Base-by-base conservation (phyloP, 2,888 invertebrate species). In the Dicranocentrus wangi region DNA sequence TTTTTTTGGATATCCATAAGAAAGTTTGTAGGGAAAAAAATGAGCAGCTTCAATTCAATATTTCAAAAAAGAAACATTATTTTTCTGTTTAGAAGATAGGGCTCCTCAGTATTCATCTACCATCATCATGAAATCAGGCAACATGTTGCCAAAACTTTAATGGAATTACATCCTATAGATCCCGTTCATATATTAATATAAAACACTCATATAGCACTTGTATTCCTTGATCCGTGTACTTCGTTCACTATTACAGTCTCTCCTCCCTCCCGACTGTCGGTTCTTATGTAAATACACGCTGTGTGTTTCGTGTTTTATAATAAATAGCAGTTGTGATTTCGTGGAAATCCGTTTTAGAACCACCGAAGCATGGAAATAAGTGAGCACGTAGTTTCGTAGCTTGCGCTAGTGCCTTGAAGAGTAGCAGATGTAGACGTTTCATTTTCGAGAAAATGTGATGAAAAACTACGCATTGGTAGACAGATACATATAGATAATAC, bases 121-220 rank as follows among this genome's bases (percentile, higher is more conserved):
- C 68, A 68, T 42, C 13, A 42, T 32, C 17, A n/a, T 61, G 47
- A 28, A 42, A 47, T 21, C 39, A 58, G 70, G 58, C 70, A 78
- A 70, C 78, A 78, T 78, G 78, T 78, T 78, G 78, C 78, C 78
- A 78, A 78, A 71, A 70, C 27, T 65, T 78, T 78, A 78, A 78
- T 78, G 78, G 70, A 65, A 78, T 78, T 70, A 78, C 28, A 17
- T 61, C 3, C 23, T 47, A 47, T 5, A n/a, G 10, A 32, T 32
- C 32, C 32, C 10, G 3, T 32, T 10, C 32, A 32, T 10, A n/a
- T n/a, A 10, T 32, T 32, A 32, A 32, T 32, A 32, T 32, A 32
- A 10, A 32, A 32, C 32, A 32, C 32, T 7, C 32, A 10, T 10
- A 32, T 32, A 32, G 10, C 32, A 32, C 32, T 32, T 7, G 10